Percentiles rank a stretch among this genome's conserved stretches.
Evolutionary conservation across 2,888 invertebrate genomes (phyloP).

Genomic region (Penaeus monodon): DNA sequence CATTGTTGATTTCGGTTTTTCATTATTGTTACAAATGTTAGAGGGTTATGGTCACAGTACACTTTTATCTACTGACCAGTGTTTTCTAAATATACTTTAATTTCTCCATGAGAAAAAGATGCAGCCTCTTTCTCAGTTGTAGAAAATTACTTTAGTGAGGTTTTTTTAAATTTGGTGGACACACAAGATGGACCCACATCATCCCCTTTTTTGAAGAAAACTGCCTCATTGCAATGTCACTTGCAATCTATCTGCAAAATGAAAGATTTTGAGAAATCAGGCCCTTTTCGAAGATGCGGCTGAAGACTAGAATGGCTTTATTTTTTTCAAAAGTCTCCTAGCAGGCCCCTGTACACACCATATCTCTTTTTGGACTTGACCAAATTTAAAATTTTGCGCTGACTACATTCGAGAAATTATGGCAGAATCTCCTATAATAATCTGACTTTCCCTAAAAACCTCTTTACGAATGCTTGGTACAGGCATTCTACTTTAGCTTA

Average conservation of each 20-base stretch:
- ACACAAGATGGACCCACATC: not conserved
- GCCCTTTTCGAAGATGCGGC: not conserved
- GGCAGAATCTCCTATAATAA: not conserved
- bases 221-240: not conserved
- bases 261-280: too few relatives aligned
- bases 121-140: not conserved
- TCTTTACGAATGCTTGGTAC: slow-evolving; percentile 1
- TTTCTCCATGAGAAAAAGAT: not conserved
- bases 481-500: not conserved
- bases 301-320: too few relatives aligned
- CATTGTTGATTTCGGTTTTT: not conserved
- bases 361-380: not conserved
- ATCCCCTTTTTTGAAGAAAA: not conserved
- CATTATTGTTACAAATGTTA: not conserved
- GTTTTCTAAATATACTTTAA: not conserved
- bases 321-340: not conserved
- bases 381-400: slow-evolving; percentile 6
- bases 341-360: not conserved
- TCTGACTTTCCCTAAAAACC: too few relatives aligned
- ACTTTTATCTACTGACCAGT: not conserved
- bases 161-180: not conserved
- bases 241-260: not conserved
- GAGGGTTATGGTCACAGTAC: not conserved
- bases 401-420: not conserved
- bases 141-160: not conserved